These are phyloP conservation scores for Clytia hemisphaerica DNA, from an alignment of 30 jellyfish, hydroid and myxozoan genomes.

Conservation along the genomic window DNA sequence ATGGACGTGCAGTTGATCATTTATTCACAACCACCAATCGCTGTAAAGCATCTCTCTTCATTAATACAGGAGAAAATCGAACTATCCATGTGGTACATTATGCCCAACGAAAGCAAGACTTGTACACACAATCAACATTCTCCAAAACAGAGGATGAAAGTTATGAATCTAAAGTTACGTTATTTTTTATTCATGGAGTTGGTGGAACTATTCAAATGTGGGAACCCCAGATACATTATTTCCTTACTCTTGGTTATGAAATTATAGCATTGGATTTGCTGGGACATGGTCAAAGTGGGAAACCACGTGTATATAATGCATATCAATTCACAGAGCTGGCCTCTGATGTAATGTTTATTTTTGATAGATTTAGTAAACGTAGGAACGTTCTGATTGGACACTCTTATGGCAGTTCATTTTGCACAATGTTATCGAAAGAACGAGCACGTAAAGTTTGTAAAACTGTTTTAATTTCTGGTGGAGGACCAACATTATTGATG, in stretches of 20 bases:
- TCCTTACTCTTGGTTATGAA: slow-evolving; percentile 59
- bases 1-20: no score
- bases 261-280: slow-evolving; percentile 79
- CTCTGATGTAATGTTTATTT: slow-evolving; percentile 56
- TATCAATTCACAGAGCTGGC: slow-evolving; percentile 64
- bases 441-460: slow-evolving; percentile 51
- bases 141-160: slow-evolving; percentile 2
- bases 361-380: slow-evolving; percentile 60
- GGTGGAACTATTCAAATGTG: slow-evolving; percentile 89
- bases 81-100: slow-evolving; percentile 50
- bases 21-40: no score
- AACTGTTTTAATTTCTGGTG: slow-evolving; percentile 87
- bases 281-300: slow-evolving; percentile 95
- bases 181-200: slow-evolving; percentile 90
- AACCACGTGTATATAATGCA: slow-evolving; percentile 41
- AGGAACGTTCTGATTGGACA: slow-evolving; percentile 81
- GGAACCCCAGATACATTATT: slow-evolving; percentile 59
- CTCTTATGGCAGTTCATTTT: slow-evolving; percentile 97
- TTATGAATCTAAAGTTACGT: not conserved
- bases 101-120: slow-evolving; percentile 14
- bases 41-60: no score
- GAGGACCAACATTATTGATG: slow-evolving; percentile 81
- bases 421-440: slow-evolving; percentile 76
- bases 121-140: not conserved
- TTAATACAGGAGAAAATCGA: slow-evolving; percentile 36